These are phyloP conservation scores for Furcifer pardalis DNA, from an alignment of 2,797 vertebrate species.

Conservation along the genomic window DNA sequence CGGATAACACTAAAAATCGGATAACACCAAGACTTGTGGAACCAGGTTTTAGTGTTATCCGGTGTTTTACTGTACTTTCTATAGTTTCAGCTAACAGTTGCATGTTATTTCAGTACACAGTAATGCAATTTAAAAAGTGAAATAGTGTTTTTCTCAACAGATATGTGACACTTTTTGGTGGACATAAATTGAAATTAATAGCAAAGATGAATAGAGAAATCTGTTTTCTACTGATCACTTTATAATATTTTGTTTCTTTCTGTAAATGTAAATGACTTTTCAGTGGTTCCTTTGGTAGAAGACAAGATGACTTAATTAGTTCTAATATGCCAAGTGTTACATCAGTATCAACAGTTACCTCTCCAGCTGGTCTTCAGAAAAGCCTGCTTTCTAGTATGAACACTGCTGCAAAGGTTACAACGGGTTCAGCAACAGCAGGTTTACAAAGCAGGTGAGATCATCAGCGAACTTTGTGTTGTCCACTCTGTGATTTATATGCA, in stretches of 20 bases:
- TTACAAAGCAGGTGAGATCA: conserved; percentile 89
- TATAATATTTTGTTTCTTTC: background rate
- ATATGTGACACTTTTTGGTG: background rate
- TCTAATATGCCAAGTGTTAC: conserved; percentile 85
- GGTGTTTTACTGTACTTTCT: too few relatives aligned
- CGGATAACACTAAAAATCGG: too few relatives aligned
- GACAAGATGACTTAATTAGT: conserved; percentile 90
- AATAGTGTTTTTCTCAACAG: background rate
- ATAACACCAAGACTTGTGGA: too few relatives aligned
- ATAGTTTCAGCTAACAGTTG: background rate
- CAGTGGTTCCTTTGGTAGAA: conserved; percentile 94
- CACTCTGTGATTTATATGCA: conserved; percentile 76
- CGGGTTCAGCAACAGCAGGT: conserved; percentile 87
- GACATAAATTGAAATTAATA: background rate
- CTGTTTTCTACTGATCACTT: too few relatives aligned
- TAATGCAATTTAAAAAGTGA: background rate
- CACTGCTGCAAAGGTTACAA: conserved; percentile 81
- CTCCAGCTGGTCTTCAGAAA: conserved; percentile 90
- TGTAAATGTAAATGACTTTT: conserved; percentile 64
- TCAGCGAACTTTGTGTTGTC: conserved; percentile 51
- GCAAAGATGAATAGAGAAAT: background rate
- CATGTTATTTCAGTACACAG: background rate
- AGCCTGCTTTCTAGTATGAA: conserved; percentile 85
- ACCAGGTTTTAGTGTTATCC: too few relatives aligned
- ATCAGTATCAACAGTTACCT: conserved; percentile 92